These are phyloP conservation scores for Psittacula echo DNA, from an alignment of 2,797 vertebrate species.

Conservation along the genomic window DNA sequence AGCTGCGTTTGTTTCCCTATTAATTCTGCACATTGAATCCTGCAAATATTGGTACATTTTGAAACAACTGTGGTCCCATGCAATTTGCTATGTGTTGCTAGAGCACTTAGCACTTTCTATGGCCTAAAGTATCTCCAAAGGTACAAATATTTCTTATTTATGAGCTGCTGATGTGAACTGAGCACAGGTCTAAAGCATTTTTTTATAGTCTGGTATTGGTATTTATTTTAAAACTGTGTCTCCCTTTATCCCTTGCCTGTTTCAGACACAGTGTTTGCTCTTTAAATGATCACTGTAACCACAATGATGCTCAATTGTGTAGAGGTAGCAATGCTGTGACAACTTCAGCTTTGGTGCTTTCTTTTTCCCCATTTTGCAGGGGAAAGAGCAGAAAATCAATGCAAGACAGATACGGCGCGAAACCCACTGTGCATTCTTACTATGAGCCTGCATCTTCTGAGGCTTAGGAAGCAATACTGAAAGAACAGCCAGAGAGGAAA, in stretches of 20 bases:
- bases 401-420: background rate
- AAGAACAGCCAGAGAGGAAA: constrained; percentile 15
- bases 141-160: constrained; percentile 1
- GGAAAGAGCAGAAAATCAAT: constrained; percentile 52
- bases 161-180: background rate
- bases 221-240: background rate
- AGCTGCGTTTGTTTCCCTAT: background rate
- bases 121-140: background rate
- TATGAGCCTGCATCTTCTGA: background rate
- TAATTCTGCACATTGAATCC: background rate
- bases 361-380: background rate
- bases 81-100: background rate
- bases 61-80: background rate
- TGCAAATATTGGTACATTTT: background rate
- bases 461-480: constrained; percentile 27
- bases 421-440: background rate
- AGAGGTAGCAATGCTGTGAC: background rate
- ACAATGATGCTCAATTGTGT: background rate
- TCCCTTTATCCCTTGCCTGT: background rate
- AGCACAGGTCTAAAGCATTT: background rate
- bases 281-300: background rate
- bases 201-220: background rate
- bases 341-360: background rate
- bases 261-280: background rate
- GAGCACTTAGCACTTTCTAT: background rate